phyloP scores from a whole-genome alignment of 2,797 vertebrate genomes.

The Danio tinwini region DNA sequence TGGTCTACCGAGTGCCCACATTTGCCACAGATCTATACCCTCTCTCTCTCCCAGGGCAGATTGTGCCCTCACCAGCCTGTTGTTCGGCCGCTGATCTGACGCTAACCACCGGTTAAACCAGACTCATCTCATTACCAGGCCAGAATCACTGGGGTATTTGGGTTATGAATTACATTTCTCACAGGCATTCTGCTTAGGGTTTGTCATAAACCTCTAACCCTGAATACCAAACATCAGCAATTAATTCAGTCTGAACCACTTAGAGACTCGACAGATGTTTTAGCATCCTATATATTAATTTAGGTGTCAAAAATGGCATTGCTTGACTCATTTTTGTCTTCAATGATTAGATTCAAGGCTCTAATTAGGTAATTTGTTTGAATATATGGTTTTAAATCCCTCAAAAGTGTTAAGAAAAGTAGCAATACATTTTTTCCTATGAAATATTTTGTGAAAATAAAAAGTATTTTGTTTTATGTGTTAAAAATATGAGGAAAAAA shows the following conservation, averaged over 20 bases:
- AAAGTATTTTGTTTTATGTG: no score
- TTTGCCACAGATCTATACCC: slow-evolving; percentile 83
- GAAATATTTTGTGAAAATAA: not conserved
- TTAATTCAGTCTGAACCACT: not conserved
- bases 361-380: no score
- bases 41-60: slow-evolving; percentile 46
- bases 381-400: no score
- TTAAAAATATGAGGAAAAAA: no score
- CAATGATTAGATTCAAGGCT: not conserved
- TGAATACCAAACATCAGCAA: not conserved
- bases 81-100: slow-evolving; percentile 16
- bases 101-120: slow-evolving; percentile 40
- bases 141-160: slow-evolving; percentile 30
- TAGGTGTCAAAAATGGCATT: not conserved
- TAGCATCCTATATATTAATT: not conserved
- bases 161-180: slow-evolving; percentile 21
- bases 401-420: not conserved
- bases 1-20: slow-evolving; percentile 74
- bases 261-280: not conserved
- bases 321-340: not conserved
- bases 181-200: not conserved
- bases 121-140: slow-evolving; percentile 29
- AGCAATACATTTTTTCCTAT: no score
- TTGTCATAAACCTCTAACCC: not conserved
- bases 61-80: slow-evolving; percentile 37